Base-by-base conservation (phyloP, 2,888 invertebrate species). In the Criorhina ranunculi region DNA sequence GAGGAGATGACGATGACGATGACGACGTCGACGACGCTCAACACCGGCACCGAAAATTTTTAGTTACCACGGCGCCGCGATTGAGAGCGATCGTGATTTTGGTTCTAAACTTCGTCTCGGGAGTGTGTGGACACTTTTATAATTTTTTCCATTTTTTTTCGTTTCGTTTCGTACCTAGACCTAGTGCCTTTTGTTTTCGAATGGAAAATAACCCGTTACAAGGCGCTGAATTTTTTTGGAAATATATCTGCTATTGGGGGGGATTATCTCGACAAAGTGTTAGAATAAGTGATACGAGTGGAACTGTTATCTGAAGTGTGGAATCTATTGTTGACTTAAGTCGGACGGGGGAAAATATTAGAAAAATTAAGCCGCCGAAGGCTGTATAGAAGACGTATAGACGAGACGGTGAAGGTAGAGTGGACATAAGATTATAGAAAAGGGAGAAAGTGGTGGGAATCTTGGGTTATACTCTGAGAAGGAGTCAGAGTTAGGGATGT, bases 1-100 rank as follows among this genome's bases (percentile, higher is more conserved):
- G 24, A 24, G 24, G 24, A n/a, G n/a, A n/a, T 69, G 53, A 46
- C n/a, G 31, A 42, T 19, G 29, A 6, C 17, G 76, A 67, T 24
- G 55, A 46, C 29, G 55, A 53, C 44, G 24, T 24, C 24, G 64
- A 59, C 53, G 60, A 62, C 46, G 70, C 59, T 70, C 35, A 44
- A 64, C 64, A 66, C 70, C 57, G 80, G 55, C 75, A 67, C 53
- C 62, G 33, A 42, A 77, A 42, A 66, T 66, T 37, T 72, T 82
- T 67, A 82, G 78, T 82, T 67, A 67, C 53, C 77, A 78, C 53
- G 60, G 77, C 67, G 82, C 72, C 82, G 82, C 82, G 82, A 73
- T 78, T 82, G 72, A 78, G 82, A 73, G 62, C 72, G 82, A 82
- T 82, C 77, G 82, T 78, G 60, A 55, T 77, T 78, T 66, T 70